Conservation (phyloP, 2,797 vertebrate genomes). For the Acridotheres tristis region DNA sequence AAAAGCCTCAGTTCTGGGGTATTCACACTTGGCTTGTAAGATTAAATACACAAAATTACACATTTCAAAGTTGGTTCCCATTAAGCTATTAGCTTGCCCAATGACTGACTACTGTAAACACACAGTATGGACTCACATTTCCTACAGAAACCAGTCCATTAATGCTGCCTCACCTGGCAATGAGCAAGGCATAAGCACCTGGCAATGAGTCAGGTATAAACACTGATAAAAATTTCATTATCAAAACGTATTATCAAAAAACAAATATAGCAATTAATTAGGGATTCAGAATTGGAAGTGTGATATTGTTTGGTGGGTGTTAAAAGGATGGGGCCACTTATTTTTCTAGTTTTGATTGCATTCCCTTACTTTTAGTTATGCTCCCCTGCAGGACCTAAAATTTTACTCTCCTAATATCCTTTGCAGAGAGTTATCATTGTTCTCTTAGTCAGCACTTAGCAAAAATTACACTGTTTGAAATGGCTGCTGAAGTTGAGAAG, state of each 20-base stretch:
- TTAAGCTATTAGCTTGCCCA: background rate
- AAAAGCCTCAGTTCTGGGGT: background rate
- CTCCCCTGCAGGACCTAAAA: background rate
- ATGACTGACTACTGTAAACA: background rate
- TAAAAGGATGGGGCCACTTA: background rate
- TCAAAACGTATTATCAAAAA: too few species aligned
- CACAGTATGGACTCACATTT: background rate
- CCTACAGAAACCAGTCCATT: background rate
- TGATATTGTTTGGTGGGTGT: background rate
- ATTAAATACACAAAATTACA: background rate
- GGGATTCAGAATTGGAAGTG: background rate
- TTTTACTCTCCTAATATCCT: background rate
- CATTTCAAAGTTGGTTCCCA: background rate
- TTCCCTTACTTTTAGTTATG: background rate
- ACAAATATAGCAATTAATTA: background rate
- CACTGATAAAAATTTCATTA: too few species aligned
- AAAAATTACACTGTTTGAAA: background rate
- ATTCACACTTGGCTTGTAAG: background rate
- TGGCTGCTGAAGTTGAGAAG: background rate
- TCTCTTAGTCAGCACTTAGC: background rate
- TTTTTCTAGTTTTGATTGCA: background rate
- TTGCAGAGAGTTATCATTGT: background rate
- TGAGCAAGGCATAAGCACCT: background rate
- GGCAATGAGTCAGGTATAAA: background rate
- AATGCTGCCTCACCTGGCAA: background rate